These are phyloP conservation scores for Cydia pomonella DNA, from an alignment of 1,140 invertebrate species.

Conservation along the genomic window DNA sequence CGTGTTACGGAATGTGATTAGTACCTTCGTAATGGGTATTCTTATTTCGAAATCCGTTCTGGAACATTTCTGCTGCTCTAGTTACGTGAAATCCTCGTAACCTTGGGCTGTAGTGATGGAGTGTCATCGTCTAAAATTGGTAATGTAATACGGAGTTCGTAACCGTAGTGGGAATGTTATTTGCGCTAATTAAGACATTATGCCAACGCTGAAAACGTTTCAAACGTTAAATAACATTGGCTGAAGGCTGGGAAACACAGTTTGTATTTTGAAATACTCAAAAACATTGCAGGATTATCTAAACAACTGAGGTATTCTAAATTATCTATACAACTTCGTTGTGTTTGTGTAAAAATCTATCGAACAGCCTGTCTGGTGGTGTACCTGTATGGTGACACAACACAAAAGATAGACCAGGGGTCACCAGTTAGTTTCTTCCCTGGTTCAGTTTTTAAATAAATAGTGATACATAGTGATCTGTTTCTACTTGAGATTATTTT, in stretches of 20 bases:
- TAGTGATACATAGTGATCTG: no score
- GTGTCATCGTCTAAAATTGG: constrained; percentile 31
- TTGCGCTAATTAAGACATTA: constrained; percentile 5
- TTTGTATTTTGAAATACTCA: background rate
- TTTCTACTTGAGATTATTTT: no score
- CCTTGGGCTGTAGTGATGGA: background rate
- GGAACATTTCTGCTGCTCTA: constrained; percentile 20
- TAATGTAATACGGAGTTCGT: constrained; percentile 23
- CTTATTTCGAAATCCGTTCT: constrained; percentile 26
- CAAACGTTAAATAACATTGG: background rate
- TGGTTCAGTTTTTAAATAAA: no score
- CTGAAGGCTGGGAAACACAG: background rate
- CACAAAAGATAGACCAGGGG: no score
- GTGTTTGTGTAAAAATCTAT: no score
- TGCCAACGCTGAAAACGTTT: background rate
- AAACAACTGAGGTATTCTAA: background rate
- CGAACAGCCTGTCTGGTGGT: no score
- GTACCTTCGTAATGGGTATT: background rate
- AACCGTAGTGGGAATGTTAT: background rate
- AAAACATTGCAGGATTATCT: no score
- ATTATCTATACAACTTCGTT: no score
- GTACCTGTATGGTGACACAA: no score
- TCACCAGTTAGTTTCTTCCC: no score
- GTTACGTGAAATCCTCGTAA: constrained; percentile 25
- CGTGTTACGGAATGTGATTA: background rate